phyloP scores from a whole-genome alignment of 2,797 vertebrate species.

The Decapterus maruadsi region DNA sequence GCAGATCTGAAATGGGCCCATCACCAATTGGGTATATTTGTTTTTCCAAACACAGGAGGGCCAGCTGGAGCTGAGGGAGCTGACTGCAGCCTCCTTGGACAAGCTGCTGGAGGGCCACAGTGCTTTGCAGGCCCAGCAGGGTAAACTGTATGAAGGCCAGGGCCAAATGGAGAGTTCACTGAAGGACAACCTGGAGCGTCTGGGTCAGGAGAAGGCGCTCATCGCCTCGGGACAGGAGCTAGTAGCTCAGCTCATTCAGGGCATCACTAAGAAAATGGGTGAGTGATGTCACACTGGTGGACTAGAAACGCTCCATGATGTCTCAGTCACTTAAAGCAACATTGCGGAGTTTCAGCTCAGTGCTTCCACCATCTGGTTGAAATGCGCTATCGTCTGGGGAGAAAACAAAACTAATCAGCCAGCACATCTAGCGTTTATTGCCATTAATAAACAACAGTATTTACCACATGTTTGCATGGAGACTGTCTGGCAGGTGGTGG shows the following conservation, averaged over 20 bases:
- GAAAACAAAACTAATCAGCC: no score
- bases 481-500: no score
- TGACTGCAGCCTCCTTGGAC: conserved; percentile 86
- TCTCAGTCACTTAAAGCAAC: neutral
- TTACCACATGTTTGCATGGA: no score
- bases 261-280: conserved; percentile 85
- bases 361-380: no score
- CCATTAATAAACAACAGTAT: no score
- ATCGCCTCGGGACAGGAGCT: conserved; percentile 81
- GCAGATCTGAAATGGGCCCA: no score
- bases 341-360: no score
- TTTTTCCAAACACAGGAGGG: conserved; percentile 78
- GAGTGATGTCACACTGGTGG: conserved; percentile 11
- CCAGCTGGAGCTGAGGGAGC: conserved; percentile 85
- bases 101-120: conserved; percentile 85
- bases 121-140: conserved; percentile 82
- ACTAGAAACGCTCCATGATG: neutral
- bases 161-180: conserved; percentile 81
- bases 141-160: conserved; percentile 77
- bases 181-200: conserved; percentile 79
- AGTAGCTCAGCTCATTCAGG: conserved; percentile 84
- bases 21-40: no score
- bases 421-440: no score
- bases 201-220: conserved; percentile 85
- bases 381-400: no score